phyloP scores from a whole-genome alignment of 2,797 vertebrate species.

The Leucoraja ocellata region DNA sequence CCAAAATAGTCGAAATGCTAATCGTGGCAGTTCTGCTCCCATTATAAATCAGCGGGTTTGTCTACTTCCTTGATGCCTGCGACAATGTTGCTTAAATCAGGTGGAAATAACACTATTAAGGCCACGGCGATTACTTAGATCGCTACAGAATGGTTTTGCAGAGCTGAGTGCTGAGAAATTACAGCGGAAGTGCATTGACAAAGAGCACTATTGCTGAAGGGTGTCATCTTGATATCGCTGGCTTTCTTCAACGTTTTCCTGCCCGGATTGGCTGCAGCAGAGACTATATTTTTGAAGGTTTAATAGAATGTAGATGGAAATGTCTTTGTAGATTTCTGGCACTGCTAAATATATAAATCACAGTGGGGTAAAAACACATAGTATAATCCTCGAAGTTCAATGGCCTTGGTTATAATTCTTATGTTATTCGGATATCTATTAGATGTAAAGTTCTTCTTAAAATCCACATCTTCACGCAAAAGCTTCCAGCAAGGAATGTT shows the following conservation, averaged over 20 bases:
- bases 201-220: not conserved
- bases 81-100: too few relatives aligned
- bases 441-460: not conserved
- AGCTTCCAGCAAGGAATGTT: not conserved
- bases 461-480: not conserved
- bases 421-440: not conserved
- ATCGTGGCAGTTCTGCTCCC: not conserved
- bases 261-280: not conserved
- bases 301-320: not conserved
- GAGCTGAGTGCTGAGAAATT: not conserved
- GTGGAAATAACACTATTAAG: not conserved
- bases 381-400: not conserved
- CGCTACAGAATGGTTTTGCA: not conserved
- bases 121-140: not conserved
- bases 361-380: too few relatives aligned
- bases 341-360: not conserved
- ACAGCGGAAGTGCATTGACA: not conserved
- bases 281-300: not conserved
- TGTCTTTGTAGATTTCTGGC: not conserved
- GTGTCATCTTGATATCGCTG: not conserved
- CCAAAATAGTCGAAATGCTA: too few relatives aligned
- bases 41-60: not conserved
- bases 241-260: not conserved
- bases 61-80: too few relatives aligned
- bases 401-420: not conserved